Evolutionary conservation across 2,888 invertebrate species (phyloP).

Genomic region (Megalurothrips usitatus): DNA sequence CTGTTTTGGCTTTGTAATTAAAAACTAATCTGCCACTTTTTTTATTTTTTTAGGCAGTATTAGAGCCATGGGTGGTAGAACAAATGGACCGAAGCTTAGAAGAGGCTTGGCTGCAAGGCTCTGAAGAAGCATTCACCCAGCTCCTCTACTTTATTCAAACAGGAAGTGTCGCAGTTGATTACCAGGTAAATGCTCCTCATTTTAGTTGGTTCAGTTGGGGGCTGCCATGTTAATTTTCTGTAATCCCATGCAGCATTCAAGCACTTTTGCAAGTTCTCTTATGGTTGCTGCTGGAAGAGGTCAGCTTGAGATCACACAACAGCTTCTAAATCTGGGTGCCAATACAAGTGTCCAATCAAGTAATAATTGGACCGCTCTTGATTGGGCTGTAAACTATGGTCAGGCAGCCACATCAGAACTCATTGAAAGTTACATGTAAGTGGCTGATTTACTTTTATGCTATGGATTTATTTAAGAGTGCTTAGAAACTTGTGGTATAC

Average conservation of each 20-base stretch:
- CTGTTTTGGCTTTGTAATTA: neutral
- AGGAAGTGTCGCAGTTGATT: constrained; percentile 71
- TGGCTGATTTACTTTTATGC: neutral
- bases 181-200: constrained; percentile 46
- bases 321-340: constrained; percentile 66
- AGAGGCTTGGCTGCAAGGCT: constrained; percentile 52
- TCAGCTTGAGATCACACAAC: constrained; percentile 60
- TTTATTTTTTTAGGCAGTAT: neutral
- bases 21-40: constrained; percentile 33
- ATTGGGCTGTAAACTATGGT: constrained; percentile 63
- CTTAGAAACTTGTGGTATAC: too few species aligned
- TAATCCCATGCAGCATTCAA: constrained; percentile 54
- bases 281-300: constrained; percentile 76
- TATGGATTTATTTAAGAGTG: too few species aligned
- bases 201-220: constrained; percentile 4
- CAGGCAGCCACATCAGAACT: constrained; percentile 59
- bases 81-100: constrained; percentile 47
- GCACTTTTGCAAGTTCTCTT: constrained; percentile 62
- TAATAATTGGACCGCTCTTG: constrained; percentile 65
- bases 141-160: constrained; percentile 71
- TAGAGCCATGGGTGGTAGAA: neutral
- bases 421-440: constrained; percentile 44
- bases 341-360: constrained; percentile 57
- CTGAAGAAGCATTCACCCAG: constrained; percentile 66
- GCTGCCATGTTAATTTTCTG: neutral